These are phyloP conservation scores for Apodemia zela DNA, from an alignment of 2,888 invertebrate species.

Conservation along the genomic window DNA sequence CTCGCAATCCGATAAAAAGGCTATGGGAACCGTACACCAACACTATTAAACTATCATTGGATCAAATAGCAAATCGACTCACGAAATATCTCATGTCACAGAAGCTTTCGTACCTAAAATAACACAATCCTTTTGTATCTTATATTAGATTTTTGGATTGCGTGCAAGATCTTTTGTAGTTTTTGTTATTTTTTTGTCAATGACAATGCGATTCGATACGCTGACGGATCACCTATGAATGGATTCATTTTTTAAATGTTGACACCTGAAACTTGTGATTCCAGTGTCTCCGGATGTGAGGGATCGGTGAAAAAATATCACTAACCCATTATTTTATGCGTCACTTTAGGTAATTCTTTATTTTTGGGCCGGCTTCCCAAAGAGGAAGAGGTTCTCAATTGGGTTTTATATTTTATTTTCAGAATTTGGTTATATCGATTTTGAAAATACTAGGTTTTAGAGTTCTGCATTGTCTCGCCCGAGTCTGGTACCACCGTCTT, in stretches of 20 bases:
- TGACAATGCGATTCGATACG: conserved; percentile 59
- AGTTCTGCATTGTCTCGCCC: too few relatives aligned
- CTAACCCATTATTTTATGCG: neutral
- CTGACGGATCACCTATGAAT: conserved; percentile 64
- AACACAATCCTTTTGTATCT: conserved; percentile 56
- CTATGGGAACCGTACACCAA: neutral
- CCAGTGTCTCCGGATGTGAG: conserved; percentile 47
- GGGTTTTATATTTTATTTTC: too few relatives aligned
- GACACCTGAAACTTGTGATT: conserved; percentile 61
- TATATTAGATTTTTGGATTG: conserved; percentile 72
- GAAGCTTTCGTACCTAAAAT: conserved; percentile 61
- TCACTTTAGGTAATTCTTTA: neutral
- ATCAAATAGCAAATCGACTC: conserved; percentile 7
- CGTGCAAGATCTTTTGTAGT: conserved; percentile 59
- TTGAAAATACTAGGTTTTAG: too few relatives aligned
- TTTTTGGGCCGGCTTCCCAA: neutral
- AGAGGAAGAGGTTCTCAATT: too few relatives aligned
- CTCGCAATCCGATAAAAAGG: neutral
- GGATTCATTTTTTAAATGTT: conserved; percentile 54
- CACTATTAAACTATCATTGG: conserved; percentile 6
- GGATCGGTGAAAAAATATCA: conserved; percentile 24
- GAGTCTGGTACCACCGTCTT: too few relatives aligned
- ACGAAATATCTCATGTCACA: conserved; percentile 33
- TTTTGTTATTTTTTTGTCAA: conserved; percentile 41
- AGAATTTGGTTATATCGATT: too few relatives aligned